Conservation (phyloP, 2,113 vertebrate species). For the Limanda limanda region DNA sequence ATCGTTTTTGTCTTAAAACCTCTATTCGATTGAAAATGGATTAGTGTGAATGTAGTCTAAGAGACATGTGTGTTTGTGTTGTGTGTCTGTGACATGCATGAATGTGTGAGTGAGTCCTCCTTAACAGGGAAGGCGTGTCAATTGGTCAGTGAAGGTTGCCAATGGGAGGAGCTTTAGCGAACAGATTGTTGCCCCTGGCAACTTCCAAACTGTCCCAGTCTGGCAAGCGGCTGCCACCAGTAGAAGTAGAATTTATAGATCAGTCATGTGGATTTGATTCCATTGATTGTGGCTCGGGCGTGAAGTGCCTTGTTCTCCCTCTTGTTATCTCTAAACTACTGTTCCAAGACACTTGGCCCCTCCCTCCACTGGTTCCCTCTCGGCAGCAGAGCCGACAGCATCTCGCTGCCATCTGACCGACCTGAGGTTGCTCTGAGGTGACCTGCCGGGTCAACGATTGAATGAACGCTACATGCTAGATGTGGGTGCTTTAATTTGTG, state of each 20-base stretch:
- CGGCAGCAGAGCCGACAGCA: conserved; percentile 59
- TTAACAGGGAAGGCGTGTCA: conserved; percentile 45
- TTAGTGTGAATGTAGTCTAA: neutral
- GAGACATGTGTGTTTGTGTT: conserved; percentile 26
- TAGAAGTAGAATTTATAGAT: conserved; percentile 74
- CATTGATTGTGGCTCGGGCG: conserved; percentile 39
- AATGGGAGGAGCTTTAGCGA: conserved; percentile 56
- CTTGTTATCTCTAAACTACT: conserved; percentile 25
- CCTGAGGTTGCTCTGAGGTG: conserved; percentile 39
- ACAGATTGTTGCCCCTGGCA: conserved; percentile 79
- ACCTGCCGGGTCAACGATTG: conserved; percentile 35
- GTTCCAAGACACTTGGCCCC: conserved; percentile 48
- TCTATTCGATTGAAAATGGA: neutral
- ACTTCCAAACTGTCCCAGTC: conserved; percentile 64
- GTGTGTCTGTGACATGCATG: conserved; percentile 23
- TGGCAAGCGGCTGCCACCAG: conserved; percentile 54
- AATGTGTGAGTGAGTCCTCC: conserved; percentile 28
- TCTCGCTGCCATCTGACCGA: conserved; percentile 61
- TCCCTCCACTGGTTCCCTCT: conserved; percentile 48
- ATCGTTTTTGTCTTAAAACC: neutral
- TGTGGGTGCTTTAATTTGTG: conserved; percentile 58
- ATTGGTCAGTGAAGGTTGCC: conserved; percentile 45
- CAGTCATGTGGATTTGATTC: conserved; percentile 41
- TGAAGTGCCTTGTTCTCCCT: conserved; percentile 34
- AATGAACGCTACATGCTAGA: conserved; percentile 42